These are phyloP conservation scores for Marcusenius ussheri DNA, from an alignment of 2,113 vertebrate genomes.

Conservation along the genomic window DNA sequence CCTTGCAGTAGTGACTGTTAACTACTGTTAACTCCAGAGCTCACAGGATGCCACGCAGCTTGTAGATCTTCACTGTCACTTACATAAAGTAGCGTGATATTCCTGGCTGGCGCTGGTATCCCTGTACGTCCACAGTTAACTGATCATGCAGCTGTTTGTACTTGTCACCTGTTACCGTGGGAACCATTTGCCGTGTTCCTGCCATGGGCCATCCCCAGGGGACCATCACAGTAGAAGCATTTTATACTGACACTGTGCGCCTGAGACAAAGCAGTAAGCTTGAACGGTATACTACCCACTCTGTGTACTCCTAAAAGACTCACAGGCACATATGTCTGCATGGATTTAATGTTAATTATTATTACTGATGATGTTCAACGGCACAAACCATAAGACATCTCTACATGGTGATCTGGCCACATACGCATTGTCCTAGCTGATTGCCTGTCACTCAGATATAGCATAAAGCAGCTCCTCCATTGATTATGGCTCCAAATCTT, in stretches of 20 bases:
- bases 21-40: neutral
- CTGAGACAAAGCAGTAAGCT: slow-evolving; percentile 44
- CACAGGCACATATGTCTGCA: neutral
- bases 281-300: neutral
- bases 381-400: neutral
- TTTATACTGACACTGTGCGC: slow-evolving; percentile 73
- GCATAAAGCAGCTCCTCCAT: neutral
- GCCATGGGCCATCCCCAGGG: slow-evolving; percentile 83
- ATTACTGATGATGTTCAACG: neutral
- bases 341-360: neutral
- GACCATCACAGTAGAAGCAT: slow-evolving; percentile 82
- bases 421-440: neutral
- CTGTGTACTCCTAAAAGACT: neutral
- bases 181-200: slow-evolving; percentile 86
- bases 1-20: neutral
- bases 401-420: neutral
- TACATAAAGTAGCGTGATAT: neutral
- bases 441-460: neutral
- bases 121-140: neutral
- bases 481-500: neutral
- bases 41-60: neutral
- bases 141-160: neutral
- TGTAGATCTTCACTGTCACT: neutral
- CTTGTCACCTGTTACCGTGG: slow-evolving; percentile 64
- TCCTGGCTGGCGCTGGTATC: neutral